Evolutionary conservation across 2,113 vertebrate species (phyloP), one percentile per base, ranked within the genome.

Genomic region (Psephotus haematonotus): DNA sequence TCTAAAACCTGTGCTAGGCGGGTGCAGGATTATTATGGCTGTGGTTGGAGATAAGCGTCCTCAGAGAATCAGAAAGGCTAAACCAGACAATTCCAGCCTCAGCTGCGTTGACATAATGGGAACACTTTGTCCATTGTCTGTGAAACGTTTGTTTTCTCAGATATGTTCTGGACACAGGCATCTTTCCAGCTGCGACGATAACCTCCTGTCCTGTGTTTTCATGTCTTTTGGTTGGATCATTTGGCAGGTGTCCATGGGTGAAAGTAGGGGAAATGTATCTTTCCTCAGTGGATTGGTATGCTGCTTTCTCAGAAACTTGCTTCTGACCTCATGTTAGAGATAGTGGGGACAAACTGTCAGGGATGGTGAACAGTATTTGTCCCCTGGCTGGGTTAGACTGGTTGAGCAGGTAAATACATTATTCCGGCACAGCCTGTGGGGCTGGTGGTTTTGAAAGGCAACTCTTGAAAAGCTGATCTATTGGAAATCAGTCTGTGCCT

Each of bases 91-190:
- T 94, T 88, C 77, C 83, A 70, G 55, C 41, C 62, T 84, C 11
- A 5, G 80, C 82, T 92, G 80, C 2, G 0, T 17, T 47, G 44
- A 89, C 92, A 92, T 81, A 92, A 90, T 93, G 90, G 95, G 86
- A 97, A 95, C n/a, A 20, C 41, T 90, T 96, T 86, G 80, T 81
- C 82, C 91, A 82, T 90, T 86, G 75, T 95, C 90, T 71, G 86
- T 49, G 74, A 69, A 93, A 76, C 4, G 2, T 88, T 92, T 94
- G 92, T 47, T 94, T 90, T 97, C 91, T 83, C 87, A 88, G 93
- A 75, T 88, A 49, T 22, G 20, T 90, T 92, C 93, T 95, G 82
- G 68, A 93, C 87, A 90, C 71, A 47, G 80, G 75, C 35, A 41
- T 92, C 78, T 88, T 91, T 84, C 79, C 90, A 93, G 87, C 67